Base-by-base conservation (phyloP, 2,113 vertebrate species). In the Pedetes capensis region DNA sequence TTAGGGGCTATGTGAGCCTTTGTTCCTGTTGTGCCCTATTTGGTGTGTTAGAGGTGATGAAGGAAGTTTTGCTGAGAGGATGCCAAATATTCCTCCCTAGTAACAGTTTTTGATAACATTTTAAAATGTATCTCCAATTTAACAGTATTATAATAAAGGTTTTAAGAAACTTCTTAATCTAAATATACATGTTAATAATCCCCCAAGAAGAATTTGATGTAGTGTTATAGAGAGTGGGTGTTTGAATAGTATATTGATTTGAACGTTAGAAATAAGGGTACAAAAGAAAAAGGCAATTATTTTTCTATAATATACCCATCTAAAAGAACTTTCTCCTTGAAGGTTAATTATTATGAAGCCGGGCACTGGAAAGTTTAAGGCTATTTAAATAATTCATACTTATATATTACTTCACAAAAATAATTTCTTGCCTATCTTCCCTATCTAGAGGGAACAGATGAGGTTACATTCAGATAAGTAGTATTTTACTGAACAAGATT, bases 311-410 rank as follows among this genome's bases (percentile, higher is more conserved):
- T 81, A 68, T 83, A 27, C 20, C 18, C 22, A 72, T 34, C 34
- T 74, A 74, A 78, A 86, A 47, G 55, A 89, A 88, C 34, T 93
- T 94, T 94, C 72, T 97, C 92, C 87, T 94, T 90, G 74, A 97
- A 94, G 94, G 69, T 88, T 96, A 90, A 93, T 92, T 93, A 85
- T 85, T 61, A 71, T 84, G 57, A 96, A 91, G 16, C 11, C 93
- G 76, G 69, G 88, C 57, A 32, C 18, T 91, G 64, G 47, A 89
- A 93, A 96, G 57, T 94, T 95, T 91, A 91, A 96, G 16, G 17
- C 25, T 83, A 83, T 93, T 96, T 95, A 95, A 95, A 94, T 96
- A 93, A 89, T 91, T 97, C 88, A 95, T 61, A 94, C 94, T 97
- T 96, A 91, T 96, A 87, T 96, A 96, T 96, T 86, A 91, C 78